Conservation (phyloP, 2,888 invertebrate genomes). For the Agrochola litura region DNA sequence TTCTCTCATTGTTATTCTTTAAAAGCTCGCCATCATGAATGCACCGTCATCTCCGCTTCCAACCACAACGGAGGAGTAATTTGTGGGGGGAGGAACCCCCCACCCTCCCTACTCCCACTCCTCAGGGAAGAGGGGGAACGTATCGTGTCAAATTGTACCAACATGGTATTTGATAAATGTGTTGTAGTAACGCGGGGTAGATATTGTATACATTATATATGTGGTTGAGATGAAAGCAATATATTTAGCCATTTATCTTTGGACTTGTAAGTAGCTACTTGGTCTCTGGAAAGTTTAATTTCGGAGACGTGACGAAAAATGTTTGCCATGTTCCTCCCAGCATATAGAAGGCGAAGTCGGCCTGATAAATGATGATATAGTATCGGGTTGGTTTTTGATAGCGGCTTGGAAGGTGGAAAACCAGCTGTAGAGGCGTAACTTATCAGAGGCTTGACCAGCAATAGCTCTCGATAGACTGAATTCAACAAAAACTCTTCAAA, state of each 20-base stretch:
- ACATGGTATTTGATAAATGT: constrained; percentile 59
- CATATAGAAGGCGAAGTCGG: not conserved
- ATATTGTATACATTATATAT: constrained; percentile 23
- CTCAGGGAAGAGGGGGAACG: constrained; percentile 24
- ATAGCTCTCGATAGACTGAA: not conserved
- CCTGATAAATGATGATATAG: not conserved
- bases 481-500: not conserved
- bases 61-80: constrained; percentile 50
- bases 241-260: constrained; percentile 20
- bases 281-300: not conserved
- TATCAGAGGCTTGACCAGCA: not conserved
- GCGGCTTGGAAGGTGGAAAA: not conserved
- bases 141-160: constrained; percentile 58
- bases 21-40: constrained; percentile 60
- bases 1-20: constrained; percentile 52
- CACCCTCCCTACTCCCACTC: not conserved
- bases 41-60: constrained; percentile 58
- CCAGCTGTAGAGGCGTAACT: not conserved
- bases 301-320: no score
- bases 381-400: not conserved
- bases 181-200: constrained; percentile 10
- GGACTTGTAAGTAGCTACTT: not conserved
- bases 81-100: constrained; percentile 20
- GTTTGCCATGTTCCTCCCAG: not conserved
- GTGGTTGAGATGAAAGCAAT: constrained; percentile 9